Evolutionary conservation across 2,888 invertebrate genomes (phyloP).

Genomic region (Nycteola revayana): DNA sequence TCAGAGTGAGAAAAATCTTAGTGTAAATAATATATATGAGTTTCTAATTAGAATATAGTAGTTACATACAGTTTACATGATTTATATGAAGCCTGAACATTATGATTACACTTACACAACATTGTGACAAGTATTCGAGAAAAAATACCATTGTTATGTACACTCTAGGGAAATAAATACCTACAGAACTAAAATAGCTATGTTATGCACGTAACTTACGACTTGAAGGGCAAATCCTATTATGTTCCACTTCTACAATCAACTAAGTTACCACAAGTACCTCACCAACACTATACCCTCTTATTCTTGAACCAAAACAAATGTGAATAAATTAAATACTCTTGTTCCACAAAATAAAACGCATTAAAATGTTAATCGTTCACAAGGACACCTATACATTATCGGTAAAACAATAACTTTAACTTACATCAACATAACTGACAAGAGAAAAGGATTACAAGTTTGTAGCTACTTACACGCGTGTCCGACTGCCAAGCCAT

Average conservation of each 20-base stretch:
- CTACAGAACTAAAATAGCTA: slow-evolving; percentile 7
- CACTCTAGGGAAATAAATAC: background rate
- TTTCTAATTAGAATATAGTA: no score
- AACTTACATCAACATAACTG: slow-evolving; percentile 15
- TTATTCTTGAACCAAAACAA: slow-evolving; percentile 33
- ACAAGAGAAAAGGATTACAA: slow-evolving; percentile 25
- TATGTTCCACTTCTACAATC: slow-evolving; percentile 30
- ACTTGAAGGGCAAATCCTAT: slow-evolving; percentile 45
- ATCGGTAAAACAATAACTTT: slow-evolving; percentile 19
- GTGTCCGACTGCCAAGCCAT: slow-evolving; percentile 82
- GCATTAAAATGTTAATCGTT: slow-evolving; percentile 63
- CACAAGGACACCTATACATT: slow-evolving; percentile 58
- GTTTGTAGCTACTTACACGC: slow-evolving; percentile 59
- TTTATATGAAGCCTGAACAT: no score
- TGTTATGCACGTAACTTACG: slow-evolving; percentile 17
- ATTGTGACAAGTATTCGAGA: no score
- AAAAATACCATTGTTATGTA: background rate
- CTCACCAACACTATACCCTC: no score
- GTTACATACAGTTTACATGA: no score
- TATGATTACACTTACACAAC: no score
- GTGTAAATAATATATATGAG: no score
- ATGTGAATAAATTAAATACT: slow-evolving; percentile 42
- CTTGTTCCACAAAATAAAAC: slow-evolving; percentile 48
- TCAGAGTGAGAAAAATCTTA: no score
- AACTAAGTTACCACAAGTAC: slow-evolving; percentile 9